Conservation (phyloP, 2,797 vertebrate species). For the Limnodromus scolopaceus region DNA sequence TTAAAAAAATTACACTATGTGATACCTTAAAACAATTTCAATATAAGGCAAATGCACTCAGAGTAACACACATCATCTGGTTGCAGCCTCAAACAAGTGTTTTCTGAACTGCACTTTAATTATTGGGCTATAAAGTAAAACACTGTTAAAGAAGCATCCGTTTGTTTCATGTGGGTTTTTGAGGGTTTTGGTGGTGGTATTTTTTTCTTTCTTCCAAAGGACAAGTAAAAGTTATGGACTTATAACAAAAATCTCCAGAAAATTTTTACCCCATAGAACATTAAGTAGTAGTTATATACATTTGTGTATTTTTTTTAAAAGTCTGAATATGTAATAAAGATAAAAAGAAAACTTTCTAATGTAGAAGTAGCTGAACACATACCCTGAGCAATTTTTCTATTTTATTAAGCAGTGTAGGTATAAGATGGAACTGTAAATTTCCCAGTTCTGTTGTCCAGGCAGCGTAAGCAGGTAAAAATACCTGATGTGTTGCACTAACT, state of each 20-base stretch:
- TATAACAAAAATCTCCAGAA: neutral
- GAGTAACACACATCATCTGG: neutral
- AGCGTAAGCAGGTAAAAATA: conserved; percentile 97
- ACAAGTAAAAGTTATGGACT: neutral
- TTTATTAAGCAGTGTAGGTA: conserved; percentile 92
- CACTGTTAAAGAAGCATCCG: neutral
- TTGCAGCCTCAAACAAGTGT: neutral
- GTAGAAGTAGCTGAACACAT: conserved; percentile 1
- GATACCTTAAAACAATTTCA: neutral
- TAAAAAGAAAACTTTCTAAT: neutral
- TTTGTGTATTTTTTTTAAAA: neutral
- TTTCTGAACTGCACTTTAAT: neutral
- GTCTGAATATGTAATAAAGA: neutral
- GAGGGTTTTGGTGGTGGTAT: rapidly evolving
- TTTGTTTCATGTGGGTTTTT: neutral
- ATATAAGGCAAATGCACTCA: neutral
- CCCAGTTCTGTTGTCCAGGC: conserved; percentile 97
- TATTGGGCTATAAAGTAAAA: neutral
- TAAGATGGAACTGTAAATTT: conserved; percentile 90
- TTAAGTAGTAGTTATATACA: neutral
- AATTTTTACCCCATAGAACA: neutral
- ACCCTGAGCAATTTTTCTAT: conserved; percentile 96
- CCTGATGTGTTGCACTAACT: conserved; percentile 95
- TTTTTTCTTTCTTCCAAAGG: neutral
- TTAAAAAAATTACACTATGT: neutral